phyloP scores from a whole-genome alignment of 1,140 invertebrate species.

The Cydia strobilella region DNA sequence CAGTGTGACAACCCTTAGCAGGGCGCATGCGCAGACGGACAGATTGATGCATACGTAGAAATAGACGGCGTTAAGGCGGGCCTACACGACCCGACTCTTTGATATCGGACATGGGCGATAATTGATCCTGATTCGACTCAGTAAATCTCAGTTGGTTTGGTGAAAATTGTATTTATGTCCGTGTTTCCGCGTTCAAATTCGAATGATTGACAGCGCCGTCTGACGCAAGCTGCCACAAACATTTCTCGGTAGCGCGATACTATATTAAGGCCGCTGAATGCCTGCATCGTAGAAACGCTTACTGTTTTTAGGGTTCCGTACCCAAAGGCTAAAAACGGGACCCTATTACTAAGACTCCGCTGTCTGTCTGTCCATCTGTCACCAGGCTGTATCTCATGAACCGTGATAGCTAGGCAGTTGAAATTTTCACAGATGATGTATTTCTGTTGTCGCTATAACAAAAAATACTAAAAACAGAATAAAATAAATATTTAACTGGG shows the following conservation, averaged over 20 bases:
- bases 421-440: no score
- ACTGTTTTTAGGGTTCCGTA: no score
- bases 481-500: no score
- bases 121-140: constrained; percentile 25
- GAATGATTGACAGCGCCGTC: not conserved
- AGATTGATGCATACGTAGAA: constrained; percentile 26
- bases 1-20: not conserved
- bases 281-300: no score
- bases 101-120: constrained; percentile 24
- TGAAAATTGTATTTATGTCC: constrained; percentile 18
- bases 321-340: no score
- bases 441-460: no score
- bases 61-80: constrained; percentile 10
- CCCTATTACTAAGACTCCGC: no score
- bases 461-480: no score
- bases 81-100: constrained; percentile 23
- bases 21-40: constrained; percentile 17
- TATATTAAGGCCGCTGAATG: not conserved
- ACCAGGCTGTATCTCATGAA: no score
- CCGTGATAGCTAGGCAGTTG: no score
- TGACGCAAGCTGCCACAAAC: not conserved
- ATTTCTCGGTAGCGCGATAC: not conserved
- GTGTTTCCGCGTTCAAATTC: constrained; percentile 1
- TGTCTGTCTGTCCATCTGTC: no score
- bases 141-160: not conserved